A percentile compares a stretch with the other conserved stretches of the same genome.
These are phyloP conservation scores for Dicaeum eximium DNA, from an alignment of 2,113 vertebrate genomes.

Conservation along the genomic window DNA sequence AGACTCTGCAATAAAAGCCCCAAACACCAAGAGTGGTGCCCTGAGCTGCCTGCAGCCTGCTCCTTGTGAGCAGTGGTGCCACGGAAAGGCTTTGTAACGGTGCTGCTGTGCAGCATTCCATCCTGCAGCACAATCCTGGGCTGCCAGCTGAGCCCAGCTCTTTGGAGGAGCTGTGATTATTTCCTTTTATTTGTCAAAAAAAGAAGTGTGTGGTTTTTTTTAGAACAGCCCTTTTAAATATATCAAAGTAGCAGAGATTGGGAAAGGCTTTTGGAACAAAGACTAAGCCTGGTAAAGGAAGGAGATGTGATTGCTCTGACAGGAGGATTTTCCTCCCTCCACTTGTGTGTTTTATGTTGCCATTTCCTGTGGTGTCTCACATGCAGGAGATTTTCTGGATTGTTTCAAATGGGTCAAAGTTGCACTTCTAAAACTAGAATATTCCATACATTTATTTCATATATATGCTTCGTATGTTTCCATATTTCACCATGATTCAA, in stretches of 20 bases:
- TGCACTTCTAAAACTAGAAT: background rate
- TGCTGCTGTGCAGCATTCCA: background rate
- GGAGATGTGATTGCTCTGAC: background rate
- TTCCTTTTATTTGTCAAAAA: background rate
- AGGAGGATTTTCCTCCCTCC: background rate
- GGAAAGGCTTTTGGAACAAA: background rate
- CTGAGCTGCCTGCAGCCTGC: background rate
- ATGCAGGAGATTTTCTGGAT: background rate
- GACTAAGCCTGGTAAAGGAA: background rate
- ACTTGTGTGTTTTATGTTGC: rapidly evolving
- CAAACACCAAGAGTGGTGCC: background rate
- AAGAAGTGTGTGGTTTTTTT: background rate
- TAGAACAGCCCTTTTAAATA: background rate
- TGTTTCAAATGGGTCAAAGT: background rate
- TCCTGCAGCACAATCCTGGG: background rate
- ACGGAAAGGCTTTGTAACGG: background rate
- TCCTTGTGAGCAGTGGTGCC: background rate
- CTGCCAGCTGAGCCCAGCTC: background rate
- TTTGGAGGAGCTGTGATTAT: background rate
- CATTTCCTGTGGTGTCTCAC: background rate
- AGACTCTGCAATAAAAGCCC: background rate
- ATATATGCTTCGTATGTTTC: background rate
- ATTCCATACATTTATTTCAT: background rate
- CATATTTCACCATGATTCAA: rapidly evolving
- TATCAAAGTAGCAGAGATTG: background rate